Evolutionary conservation across 2,888 invertebrate genomes (phyloP).

Genomic region (Eumerus sabulonum): DNA sequence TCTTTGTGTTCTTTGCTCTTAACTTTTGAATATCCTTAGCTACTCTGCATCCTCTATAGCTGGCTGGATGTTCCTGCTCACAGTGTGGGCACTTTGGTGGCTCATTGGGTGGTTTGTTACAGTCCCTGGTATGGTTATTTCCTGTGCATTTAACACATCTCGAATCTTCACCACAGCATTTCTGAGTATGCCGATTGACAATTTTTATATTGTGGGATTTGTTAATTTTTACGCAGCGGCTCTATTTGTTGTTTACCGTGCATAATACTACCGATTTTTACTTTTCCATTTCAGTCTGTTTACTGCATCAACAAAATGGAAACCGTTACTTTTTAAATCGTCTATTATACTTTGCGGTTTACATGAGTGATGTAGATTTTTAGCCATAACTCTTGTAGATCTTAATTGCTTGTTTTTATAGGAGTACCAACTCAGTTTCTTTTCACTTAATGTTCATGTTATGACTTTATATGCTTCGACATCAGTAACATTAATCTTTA

Average conservation of each 20-base stretch:
- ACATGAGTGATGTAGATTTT: conserved; percentile 5
- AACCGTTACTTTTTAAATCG: not conserved
- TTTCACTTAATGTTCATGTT: not conserved
- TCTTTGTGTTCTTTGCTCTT: too few relatives aligned
- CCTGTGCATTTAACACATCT: conserved; percentile 7
- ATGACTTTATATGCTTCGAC: not conserved
- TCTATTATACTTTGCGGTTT: conserved; percentile 2
- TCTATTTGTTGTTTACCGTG: too few relatives aligned
- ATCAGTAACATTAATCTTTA: conserved; percentile 1
- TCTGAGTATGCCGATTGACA: conserved; percentile 6
- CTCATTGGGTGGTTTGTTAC: too few relatives aligned
- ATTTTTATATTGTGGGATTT: too few relatives aligned
- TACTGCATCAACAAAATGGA: not conserved
- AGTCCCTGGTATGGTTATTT: not conserved
- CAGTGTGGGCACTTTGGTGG: too few relatives aligned
- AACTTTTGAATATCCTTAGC: too few relatives aligned
- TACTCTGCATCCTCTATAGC: too few relatives aligned
- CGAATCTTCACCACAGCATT: conserved; percentile 1
- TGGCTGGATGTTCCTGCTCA: too few relatives aligned
- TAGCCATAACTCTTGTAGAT: conserved; percentile 2
- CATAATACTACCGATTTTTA: too few relatives aligned
- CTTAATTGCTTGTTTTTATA: conserved; percentile 2
- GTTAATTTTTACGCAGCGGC: too few relatives aligned
- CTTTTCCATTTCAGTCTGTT: not conserved
- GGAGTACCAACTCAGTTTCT: not conserved